Conservation (phyloP, 2,888 invertebrate genomes). For the Brenthis daphne region DNA sequence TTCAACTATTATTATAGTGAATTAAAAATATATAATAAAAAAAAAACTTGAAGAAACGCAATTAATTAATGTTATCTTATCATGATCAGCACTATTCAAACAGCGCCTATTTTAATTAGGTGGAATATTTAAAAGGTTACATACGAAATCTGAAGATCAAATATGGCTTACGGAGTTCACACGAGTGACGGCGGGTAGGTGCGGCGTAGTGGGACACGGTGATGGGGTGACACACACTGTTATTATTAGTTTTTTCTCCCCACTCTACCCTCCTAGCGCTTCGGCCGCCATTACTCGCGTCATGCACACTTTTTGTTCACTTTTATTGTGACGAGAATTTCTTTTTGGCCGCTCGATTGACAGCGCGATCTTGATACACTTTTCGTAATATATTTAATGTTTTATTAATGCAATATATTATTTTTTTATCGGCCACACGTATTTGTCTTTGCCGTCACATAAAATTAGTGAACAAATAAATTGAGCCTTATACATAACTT, state of each 20-base stretch:
- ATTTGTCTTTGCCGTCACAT: slow-evolving; percentile 24
- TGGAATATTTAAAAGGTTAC: slow-evolving; percentile 31
- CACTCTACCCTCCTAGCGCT: slow-evolving; percentile 59
- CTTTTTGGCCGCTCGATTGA: slow-evolving; percentile 36
- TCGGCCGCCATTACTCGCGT: slow-evolving; percentile 70
- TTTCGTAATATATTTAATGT: slow-evolving; percentile 25
- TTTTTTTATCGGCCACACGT: slow-evolving; percentile 9
- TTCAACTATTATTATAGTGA: slow-evolving; percentile 19
- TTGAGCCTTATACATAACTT: slow-evolving; percentile 20
- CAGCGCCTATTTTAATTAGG: slow-evolving; percentile 31
- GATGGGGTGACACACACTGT: slow-evolving; percentile 77
- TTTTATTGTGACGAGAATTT: slow-evolving; percentile 39
- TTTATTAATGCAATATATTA: slow-evolving; percentile 20
- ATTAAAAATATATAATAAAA: slow-evolving; percentile 16
- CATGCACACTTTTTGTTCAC: slow-evolving; percentile 67
- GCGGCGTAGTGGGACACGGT: slow-evolving; percentile 65
- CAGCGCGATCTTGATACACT: slow-evolving; percentile 33
- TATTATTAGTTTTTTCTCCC: slow-evolving; percentile 82
- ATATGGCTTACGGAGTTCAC: slow-evolving; percentile 61
- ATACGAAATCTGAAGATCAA: slow-evolving; percentile 43
- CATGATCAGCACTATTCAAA: slow-evolving; percentile 30
- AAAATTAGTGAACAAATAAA: slow-evolving; percentile 18
- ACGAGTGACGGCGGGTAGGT: slow-evolving; percentile 65
- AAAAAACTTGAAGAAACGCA: slow-evolving; percentile 28
- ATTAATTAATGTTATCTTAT: slow-evolving; percentile 37